These are phyloP conservation scores for Phataginus tricuspis DNA, from an alignment of 2,797 vertebrate genomes.

Conservation along the genomic window DNA sequence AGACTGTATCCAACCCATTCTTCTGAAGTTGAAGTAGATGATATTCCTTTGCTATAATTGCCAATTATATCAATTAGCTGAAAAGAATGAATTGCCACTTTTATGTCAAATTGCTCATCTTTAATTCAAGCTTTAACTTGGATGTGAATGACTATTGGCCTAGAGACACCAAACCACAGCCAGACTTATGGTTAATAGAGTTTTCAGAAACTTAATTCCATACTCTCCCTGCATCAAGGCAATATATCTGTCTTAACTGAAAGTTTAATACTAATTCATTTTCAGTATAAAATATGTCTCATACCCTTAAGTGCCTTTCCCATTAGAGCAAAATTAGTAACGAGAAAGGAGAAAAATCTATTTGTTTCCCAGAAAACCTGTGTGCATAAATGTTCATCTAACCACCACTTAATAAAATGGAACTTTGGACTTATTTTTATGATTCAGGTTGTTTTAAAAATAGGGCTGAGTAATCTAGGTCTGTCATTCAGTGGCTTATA, in stretches of 20 bases:
- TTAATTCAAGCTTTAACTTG: not conserved
- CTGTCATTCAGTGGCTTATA: not conserved
- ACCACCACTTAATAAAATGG: not conserved
- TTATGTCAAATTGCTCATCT: slow-evolving; percentile 32
- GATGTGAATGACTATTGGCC: not conserved
- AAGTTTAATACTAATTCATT: not conserved
- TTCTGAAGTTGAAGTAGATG: not conserved
- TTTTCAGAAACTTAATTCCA: slow-evolving; percentile 1
- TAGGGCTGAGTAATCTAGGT: not conserved
- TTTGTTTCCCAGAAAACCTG: not conserved
- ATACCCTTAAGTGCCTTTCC: not conserved
- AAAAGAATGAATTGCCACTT: not conserved
- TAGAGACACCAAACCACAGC: not conserved
- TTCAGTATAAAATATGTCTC: not conserved
- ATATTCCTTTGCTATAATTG: slow-evolving; percentile 16
- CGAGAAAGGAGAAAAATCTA: not conserved
- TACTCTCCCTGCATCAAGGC: not conserved
- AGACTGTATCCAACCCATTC: not conserved
- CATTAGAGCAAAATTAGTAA: not conserved
- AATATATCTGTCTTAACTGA: slow-evolving; percentile 27
- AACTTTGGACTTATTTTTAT: not conserved
- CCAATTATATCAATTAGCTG: slow-evolving; percentile 10
- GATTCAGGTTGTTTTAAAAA: not conserved
- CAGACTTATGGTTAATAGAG: not conserved
- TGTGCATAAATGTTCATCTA: not conserved